phyloP scores from a whole-genome alignment of 2,888 invertebrate species.

The Agrochola lychnidis region DNA sequence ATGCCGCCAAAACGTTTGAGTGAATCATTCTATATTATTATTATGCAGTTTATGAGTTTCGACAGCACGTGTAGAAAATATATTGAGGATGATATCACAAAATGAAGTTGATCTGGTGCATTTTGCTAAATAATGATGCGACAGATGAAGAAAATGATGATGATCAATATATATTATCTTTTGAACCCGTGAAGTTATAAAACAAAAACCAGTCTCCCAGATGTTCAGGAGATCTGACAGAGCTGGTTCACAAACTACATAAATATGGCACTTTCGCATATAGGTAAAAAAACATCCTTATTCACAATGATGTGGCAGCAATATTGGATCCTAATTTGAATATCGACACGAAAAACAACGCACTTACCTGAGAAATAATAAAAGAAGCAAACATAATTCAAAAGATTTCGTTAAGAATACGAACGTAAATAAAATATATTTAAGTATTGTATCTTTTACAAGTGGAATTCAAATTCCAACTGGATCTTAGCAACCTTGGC shows the following conservation, averaged over 20 bases:
- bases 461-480: constrained; percentile 1
- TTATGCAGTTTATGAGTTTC: neutral
- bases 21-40: constrained; percentile 18
- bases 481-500: constrained; percentile 18
- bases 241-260: neutral
- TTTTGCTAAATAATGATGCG: neutral
- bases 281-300: constrained; percentile 9
- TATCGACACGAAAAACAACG: neutral
- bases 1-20: constrained; percentile 40
- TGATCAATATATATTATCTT: neutral
- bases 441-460: constrained; percentile 4
- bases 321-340: neutral
- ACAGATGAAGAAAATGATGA: neutral
- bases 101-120: neutral
- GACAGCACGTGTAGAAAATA: constrained; percentile 1
- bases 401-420: neutral
- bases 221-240: neutral
- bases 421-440: neutral
- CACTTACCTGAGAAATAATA: constrained; percentile 11
- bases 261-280: constrained; percentile 1
- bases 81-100: neutral
- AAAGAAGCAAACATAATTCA: constrained; percentile 13
- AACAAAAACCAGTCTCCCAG: neutral
- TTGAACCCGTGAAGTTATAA: neutral
- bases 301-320: constrained; percentile 22